Base-by-base conservation (phyloP, 2,888 invertebrate genomes). In the Platycnemis pennipes region DNA sequence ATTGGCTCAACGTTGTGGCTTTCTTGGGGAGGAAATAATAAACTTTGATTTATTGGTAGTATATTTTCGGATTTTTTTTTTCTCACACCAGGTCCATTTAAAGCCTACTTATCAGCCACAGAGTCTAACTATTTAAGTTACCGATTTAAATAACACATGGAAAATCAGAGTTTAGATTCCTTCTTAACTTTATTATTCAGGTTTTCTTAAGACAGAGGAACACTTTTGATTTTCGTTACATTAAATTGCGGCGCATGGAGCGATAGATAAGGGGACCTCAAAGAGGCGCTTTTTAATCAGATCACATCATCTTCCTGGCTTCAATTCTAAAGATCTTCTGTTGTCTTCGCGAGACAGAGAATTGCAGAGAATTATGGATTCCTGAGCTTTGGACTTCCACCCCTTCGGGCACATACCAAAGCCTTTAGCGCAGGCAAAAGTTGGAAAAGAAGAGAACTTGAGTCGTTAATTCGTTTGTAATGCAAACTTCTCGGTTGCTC, bases 381-480 rank as follows among this genome's bases (percentile, higher is more conserved):
- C 37, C 37, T 11, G 37, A 77, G 77, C 77, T 1, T 37, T 7
- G 77, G 77, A 11, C 77, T 37, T 37, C 16, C 37, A 11, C 31
- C 37, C 2, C 77, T 37, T 77, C 77, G 37, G n/a, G 31, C 77
- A 26, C 37, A 37, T 77, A 77, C 77, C 77, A 31, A 37, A 77
- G 31, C 37, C 77, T 77, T 77, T 37, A 37, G 77, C 77, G 37
- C 77, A 37, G 37, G 37, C 77, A 77, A 77, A 77, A 77, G 31
- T 77, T 26, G 77, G 13, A 77, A 77, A 77, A 77, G 37, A 77
- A 77, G 77, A 77, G 37, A 77, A 77, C 77, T 37, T 37, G 42
- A 91, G 91, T 44, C 91, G 45, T 77, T 63, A 91, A 91, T 91
- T 69, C 37, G 44, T 63, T 91, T 91, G 91, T 63, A 69, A 91